Conservation (phyloP, 2,113 vertebrate genomes). For the Motacilla tschutschensis region DNA sequence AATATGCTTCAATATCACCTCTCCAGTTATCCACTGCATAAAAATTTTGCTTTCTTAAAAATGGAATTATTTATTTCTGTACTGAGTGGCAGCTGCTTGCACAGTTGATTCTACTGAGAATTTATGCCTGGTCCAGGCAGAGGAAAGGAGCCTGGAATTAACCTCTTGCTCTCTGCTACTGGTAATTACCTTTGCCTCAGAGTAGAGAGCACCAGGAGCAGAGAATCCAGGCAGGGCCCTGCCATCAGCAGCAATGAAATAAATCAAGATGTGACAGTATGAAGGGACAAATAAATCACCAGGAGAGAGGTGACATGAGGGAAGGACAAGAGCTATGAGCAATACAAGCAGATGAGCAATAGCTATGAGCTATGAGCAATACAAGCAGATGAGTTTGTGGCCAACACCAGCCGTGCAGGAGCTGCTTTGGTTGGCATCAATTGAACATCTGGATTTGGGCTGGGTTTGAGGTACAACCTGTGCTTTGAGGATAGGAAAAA, state of each 20-base stretch:
- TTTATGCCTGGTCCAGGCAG: background rate
- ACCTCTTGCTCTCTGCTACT: conserved; percentile 23
- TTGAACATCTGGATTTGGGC: background rate
- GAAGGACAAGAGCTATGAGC: background rate
- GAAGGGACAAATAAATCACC: conserved; percentile 3
- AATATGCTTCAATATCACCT: background rate
- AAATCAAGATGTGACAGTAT: conserved; percentile 19
- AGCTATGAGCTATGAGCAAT: background rate
- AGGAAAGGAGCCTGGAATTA: conserved; percentile 9
- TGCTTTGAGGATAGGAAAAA: background rate
- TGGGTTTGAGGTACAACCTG: background rate
- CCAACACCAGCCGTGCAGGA: background rate
- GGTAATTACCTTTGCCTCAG: background rate
- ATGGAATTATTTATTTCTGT: background rate
- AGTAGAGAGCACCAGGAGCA: background rate
- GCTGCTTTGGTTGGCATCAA: background rate
- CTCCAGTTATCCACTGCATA: background rate
- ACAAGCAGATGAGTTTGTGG: background rate
- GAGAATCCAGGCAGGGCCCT: background rate
- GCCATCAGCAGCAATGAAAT: background rate
- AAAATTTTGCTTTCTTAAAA: background rate
- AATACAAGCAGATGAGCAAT: background rate
- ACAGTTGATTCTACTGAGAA: background rate
- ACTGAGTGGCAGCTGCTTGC: background rate
- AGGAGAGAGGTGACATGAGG: background rate